A percentile compares a stretch with the other conserved stretches of the same genome.
Conservation (phyloP, 2,888 invertebrate genomes). For the Drosophila pseudotakahashii region DNA sequence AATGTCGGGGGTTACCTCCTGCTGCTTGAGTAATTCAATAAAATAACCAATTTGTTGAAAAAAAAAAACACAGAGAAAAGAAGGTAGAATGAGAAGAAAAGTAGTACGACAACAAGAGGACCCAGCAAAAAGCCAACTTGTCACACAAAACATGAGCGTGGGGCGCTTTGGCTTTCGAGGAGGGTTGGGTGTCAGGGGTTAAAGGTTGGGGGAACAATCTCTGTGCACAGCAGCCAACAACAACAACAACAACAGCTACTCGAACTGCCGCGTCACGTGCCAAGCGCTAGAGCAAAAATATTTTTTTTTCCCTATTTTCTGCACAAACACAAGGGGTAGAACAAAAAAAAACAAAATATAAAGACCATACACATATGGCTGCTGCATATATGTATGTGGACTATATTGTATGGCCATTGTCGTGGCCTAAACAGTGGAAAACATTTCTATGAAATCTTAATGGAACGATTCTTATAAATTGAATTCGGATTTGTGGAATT, state of each 20-base stretch:
- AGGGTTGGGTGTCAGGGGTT: constrained; percentile 13
- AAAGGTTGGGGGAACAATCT: constrained; percentile 43
- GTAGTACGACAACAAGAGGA: constrained; percentile 59
- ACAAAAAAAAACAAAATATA: constrained; percentile 17
- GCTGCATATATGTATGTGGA: constrained; percentile 34
- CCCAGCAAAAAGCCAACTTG: constrained; percentile 66
- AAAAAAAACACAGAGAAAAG: constrained; percentile 37
- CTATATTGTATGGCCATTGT: constrained; percentile 70
- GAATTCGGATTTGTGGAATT: constrained; percentile 35
- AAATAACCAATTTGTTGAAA: constrained; percentile 78
- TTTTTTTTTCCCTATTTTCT: constrained; percentile 56
- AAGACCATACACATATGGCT: constrained; percentile 21
- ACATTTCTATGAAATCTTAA: constrained; percentile 40
- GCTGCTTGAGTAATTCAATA: constrained; percentile 80
- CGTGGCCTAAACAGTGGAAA: constrained; percentile 48
- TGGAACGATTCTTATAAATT: constrained; percentile 38
- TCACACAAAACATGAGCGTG: constrained; percentile 52
- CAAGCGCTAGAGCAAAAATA: constrained; percentile 68
- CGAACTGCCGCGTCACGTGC: constrained; percentile 68
- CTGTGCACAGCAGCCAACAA: constrained; percentile 45
- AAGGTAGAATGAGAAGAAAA: constrained; percentile 13
- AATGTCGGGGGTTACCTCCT: constrained; percentile 45
- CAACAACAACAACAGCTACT: neutral
- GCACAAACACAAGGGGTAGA: constrained; percentile 21
- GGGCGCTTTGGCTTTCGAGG: neutral